phyloP scores from a whole-genome alignment of 2,888 invertebrate species.

The Spilarctia lutea region DNA sequence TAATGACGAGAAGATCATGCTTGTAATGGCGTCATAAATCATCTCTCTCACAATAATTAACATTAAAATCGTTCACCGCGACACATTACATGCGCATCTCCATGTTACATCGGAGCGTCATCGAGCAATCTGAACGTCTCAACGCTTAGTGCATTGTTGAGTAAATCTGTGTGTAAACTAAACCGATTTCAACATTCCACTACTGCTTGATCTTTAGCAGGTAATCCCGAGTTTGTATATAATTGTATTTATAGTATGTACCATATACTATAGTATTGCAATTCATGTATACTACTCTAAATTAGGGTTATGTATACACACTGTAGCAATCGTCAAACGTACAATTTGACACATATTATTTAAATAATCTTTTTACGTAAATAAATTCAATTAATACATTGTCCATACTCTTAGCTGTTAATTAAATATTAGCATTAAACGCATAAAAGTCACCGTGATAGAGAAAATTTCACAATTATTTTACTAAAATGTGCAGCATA shows the following conservation, averaged over 20 bases:
- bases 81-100: constrained; percentile 20
- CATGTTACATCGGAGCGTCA: constrained; percentile 2
- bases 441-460: neutral
- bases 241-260: neutral
- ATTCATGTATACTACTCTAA: neutral
- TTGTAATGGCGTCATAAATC: constrained; percentile 61
- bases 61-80: constrained; percentile 41
- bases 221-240: neutral
- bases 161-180: constrained; percentile 6
- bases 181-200: neutral
- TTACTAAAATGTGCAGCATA: neutral
- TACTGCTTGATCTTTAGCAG: neutral
- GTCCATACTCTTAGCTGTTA: neutral
- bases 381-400: neutral
- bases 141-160: neutral
- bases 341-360: no score
- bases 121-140: constrained; percentile 5
- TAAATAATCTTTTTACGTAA: no score
- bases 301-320: neutral
- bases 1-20: constrained; percentile 28
- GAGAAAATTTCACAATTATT: neutral
- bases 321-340: neutral
- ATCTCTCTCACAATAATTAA: constrained; percentile 34
- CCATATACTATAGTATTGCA: neutral
- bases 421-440: neutral